phyloP scores from a whole-genome alignment of 2,888 invertebrate species.

The Deilephila elpenor region DNA sequence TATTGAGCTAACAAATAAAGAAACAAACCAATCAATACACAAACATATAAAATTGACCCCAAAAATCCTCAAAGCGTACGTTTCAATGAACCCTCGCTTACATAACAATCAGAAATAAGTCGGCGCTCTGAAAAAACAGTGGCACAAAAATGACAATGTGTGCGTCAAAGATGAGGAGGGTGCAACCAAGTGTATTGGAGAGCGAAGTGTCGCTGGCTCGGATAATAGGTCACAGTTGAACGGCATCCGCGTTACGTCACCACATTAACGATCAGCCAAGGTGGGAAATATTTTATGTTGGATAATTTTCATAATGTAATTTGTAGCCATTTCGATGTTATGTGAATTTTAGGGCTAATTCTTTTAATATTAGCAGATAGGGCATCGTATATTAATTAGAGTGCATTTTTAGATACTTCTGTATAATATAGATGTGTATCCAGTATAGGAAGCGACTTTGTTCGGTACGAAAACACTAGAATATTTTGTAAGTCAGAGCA shows the following conservation, averaged over 20 bases:
- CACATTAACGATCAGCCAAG: not conserved
- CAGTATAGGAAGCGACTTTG: too few relatives aligned
- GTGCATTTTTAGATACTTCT: too few relatives aligned
- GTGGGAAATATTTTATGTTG: not conserved
- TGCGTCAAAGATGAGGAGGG: constrained; percentile 63
- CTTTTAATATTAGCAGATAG: too few relatives aligned
- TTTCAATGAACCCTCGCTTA: not conserved
- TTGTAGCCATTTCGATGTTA: not conserved
- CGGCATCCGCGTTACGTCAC: constrained; percentile 25
- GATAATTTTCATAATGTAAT: not conserved
- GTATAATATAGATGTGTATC: too few relatives aligned
- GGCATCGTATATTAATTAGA: too few relatives aligned
- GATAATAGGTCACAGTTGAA: constrained; percentile 52
- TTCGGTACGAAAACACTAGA: too few relatives aligned
- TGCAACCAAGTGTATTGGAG: constrained; percentile 51
- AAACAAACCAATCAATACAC: not conserved
- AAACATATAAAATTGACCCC: not conserved
- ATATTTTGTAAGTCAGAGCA: too few relatives aligned
- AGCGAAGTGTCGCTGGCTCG: constrained; percentile 49
- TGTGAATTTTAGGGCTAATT: not conserved
- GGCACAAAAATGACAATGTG: constrained; percentile 50
- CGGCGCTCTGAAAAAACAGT: constrained; percentile 34
- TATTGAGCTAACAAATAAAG: too few relatives aligned
- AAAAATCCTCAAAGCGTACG: not conserved
- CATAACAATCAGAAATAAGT: not conserved